Percentiles rank a stretch among this genome's conserved stretches.
Conservation (phyloP, 2,797 vertebrate species). For the Periparus ater region DNA sequence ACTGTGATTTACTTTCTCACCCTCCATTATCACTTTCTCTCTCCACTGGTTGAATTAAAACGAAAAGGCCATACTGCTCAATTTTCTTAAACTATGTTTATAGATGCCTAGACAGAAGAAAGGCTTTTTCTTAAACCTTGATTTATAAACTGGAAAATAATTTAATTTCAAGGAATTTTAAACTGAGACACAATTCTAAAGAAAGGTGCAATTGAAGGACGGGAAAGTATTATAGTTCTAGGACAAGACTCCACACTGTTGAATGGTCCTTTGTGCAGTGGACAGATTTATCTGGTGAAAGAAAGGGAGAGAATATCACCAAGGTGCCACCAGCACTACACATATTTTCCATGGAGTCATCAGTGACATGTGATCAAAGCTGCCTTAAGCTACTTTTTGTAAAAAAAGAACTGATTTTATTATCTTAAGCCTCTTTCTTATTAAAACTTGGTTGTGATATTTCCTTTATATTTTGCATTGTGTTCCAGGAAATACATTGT, state of each 20-base stretch:
- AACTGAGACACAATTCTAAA: neutral
- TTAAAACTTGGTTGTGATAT: neutral
- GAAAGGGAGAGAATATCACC: neutral
- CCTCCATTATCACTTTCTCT: neutral
- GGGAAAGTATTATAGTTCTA: neutral
- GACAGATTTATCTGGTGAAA: neutral
- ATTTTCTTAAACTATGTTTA: neutral
- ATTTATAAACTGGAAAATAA: neutral
- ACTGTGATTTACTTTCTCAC: neutral
- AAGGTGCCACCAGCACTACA: neutral
- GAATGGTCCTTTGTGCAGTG: neutral
- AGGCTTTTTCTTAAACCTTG: neutral
- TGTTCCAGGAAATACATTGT: constrained; percentile 9
- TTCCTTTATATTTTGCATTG: constrained; percentile 30
- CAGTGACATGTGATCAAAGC: neutral
- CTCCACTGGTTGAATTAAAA: neutral
- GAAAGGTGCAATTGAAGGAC: neutral
- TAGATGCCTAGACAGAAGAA: neutral
- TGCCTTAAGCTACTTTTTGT: neutral
- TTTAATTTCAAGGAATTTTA: neutral
- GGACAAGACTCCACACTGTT: neutral
- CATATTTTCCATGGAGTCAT: neutral
- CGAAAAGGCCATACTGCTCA: neutral
- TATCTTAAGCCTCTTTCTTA: neutral
- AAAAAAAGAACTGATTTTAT: neutral